phyloP scores from a whole-genome alignment of 1,140 invertebrate genomes.

The Drosophila equinoxialis region DNA sequence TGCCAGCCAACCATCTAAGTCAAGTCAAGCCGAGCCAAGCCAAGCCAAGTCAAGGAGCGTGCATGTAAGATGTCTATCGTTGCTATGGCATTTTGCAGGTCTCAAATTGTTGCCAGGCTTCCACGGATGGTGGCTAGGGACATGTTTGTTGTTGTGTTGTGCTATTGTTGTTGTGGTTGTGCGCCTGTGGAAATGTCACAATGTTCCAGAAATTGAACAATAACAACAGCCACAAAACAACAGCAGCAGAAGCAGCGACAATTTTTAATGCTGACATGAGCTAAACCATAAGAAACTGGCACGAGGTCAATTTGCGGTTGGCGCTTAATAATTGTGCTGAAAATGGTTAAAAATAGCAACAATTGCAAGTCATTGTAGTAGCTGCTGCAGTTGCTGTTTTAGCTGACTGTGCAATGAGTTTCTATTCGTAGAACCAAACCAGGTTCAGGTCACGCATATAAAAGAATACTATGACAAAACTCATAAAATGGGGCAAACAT shows the following conservation, averaged over 20 bases:
- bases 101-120: not conserved
- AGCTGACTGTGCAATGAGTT: not conserved
- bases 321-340: slow-evolving; percentile 20
- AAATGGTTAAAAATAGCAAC: slow-evolving; percentile 15
- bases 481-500: not conserved
- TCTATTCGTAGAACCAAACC: not conserved
- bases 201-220: slow-evolving; percentile 16
- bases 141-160: slow-evolving; percentile 1
- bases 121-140: not conserved
- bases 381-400: slow-evolving; percentile 4
- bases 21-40: too few species aligned
- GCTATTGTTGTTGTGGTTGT: slow-evolving; percentile 6
- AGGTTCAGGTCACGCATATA: slow-evolving; percentile 3
- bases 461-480: not conserved
- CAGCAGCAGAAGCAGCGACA: not conserved
- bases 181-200: slow-evolving; percentile 18
- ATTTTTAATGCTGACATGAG: slow-evolving; percentile 15
- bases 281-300: slow-evolving; percentile 2
- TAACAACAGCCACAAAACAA: slow-evolving; percentile 2
- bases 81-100: slow-evolving; percentile 25
- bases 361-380: slow-evolving; percentile 20
- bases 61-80: slow-evolving; percentile 18
- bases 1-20: slow-evolving; percentile 2
- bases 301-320: slow-evolving; percentile 18
- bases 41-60: slow-evolving; percentile 19